phyloP scores from a whole-genome alignment of 2,113 vertebrate genomes.

The Sturnira hondurensis region DNA sequence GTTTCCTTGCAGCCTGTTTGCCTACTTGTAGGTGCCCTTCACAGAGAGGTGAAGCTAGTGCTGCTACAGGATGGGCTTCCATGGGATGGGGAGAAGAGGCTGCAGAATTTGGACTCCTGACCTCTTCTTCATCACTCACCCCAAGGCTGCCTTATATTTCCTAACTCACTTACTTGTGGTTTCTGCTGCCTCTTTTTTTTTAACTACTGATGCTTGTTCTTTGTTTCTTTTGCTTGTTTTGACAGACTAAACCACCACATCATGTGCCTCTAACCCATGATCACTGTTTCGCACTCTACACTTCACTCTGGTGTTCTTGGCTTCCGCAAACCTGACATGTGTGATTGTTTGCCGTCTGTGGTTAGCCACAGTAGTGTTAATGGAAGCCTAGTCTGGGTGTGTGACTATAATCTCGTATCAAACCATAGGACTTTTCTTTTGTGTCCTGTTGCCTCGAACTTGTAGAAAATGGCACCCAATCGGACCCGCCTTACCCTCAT shows the following conservation, averaged over 20 bases:
- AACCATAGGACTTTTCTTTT: slow-evolving; percentile 3
- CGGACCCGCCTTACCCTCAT: not conserved
- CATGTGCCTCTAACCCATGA: not conserved
- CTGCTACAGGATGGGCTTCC: not conserved
- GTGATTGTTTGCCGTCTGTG: not conserved
- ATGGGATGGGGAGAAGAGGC: not conserved
- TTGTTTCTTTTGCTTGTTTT: not conserved
- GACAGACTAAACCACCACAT: not conserved
- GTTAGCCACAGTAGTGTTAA: not conserved
- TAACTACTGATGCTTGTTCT: not conserved
- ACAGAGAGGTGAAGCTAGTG: not conserved
- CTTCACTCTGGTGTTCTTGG: not conserved
- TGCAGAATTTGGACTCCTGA: not conserved
- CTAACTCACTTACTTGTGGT: not conserved
- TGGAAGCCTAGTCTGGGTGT: not conserved
- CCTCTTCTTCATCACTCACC: not conserved
- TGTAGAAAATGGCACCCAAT: not conserved
- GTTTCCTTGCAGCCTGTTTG: not conserved
- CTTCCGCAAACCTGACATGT: not conserved
- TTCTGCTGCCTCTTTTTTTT: not conserved
- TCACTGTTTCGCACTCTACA: not conserved
- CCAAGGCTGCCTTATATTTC: not conserved
- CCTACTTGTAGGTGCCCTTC: not conserved
- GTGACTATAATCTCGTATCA: not conserved
- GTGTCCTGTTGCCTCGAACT: not conserved